Base-by-base conservation (phyloP, 2,113 vertebrate species). In the Candoia aspera region DNA sequence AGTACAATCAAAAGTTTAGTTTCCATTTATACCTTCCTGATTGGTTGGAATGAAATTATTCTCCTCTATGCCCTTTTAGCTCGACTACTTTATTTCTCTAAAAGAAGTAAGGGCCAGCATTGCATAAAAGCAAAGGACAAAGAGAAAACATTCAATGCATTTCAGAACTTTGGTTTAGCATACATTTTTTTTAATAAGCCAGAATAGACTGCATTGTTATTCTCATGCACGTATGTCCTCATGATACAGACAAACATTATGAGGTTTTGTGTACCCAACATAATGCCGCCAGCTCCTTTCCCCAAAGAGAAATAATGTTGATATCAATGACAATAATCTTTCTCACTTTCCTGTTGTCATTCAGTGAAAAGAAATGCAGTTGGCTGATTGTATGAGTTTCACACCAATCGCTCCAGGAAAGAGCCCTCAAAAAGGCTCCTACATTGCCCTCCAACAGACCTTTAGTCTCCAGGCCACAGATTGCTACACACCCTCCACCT, bases 401-500 rank as follows among this genome's bases (percentile, higher is more conserved):
- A 92, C 93, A 93, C 87, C 49, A 21, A 90, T 84, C 64, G 60
- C 23, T 90, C 89, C 91, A n/a, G 68, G 87, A 19, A 88, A 92
- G 85, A 49, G 49, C 73, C 90, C 87, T 60, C 84, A 1, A 0
- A 68, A 86, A 91, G 90, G 8, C 17, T 33, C 8, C 46, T 4
- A 42, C 3, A 2, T 2, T 83, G 11, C 83, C n/a, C 54, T 92
- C 79, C 86, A 91, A 88, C 92, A 93, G 93, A 95, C 89, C 92
- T 46, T 19, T 84, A 87, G 94, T 64, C 92, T 96, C 91, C 92
- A 89, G 86, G 2, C n/a, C 87, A 86, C 90, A 93, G 94, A 19
- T 94, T 91, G 23, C 88, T 92, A 83, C 91, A 91, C 86, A 92
- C 87, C 90, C 79, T 85, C 62, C 57, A 26, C 89, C 88, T 93